Evolutionary conservation across 2,113 vertebrate genomes (phyloP).

Genomic region (Rhabdornis inornatus): DNA sequence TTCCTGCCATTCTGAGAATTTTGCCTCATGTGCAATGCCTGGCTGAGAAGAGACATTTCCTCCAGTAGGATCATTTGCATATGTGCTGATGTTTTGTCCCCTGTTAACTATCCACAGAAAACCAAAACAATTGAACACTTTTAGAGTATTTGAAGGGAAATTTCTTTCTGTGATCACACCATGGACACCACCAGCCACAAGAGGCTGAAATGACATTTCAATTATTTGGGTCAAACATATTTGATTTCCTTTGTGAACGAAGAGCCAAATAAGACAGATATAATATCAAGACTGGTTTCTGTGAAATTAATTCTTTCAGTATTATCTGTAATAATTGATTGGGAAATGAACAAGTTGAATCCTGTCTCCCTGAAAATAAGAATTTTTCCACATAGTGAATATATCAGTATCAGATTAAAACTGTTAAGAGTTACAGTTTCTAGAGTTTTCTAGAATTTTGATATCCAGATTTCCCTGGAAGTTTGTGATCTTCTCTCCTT

Average conservation of each 20-base stretch:
- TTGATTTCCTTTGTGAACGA: not conserved
- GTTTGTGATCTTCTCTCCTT: not conserved
- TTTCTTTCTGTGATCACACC: not conserved
- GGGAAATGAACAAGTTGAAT: not conserved
- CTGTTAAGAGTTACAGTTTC: accelerated
- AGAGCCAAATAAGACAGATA: not conserved
- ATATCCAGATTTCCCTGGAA: not conserved
- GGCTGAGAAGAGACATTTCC: not conserved
- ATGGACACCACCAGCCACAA: not conserved
- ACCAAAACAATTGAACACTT: not conserved
- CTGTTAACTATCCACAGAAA: not conserved
- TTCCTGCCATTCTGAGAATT: not conserved
- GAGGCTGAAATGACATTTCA: not conserved
- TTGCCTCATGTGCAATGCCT: accelerated
- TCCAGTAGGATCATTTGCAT: not conserved
- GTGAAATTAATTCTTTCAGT: not conserved
- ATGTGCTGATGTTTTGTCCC: not conserved
- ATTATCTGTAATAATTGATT: not conserved
- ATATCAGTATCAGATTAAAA: not conserved
- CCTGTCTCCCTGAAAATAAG: not conserved
- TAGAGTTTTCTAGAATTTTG: not conserved
- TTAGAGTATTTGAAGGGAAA: not conserved
- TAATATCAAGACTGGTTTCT: not conserved
- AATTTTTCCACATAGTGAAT: not conserved
- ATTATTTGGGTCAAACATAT: not conserved